A percentile compares a stretch with the other conserved stretches of the same genome.
phyloP scores from a whole-genome alignment of 2,888 invertebrate genomes.

The Phasia obesa region DNA sequence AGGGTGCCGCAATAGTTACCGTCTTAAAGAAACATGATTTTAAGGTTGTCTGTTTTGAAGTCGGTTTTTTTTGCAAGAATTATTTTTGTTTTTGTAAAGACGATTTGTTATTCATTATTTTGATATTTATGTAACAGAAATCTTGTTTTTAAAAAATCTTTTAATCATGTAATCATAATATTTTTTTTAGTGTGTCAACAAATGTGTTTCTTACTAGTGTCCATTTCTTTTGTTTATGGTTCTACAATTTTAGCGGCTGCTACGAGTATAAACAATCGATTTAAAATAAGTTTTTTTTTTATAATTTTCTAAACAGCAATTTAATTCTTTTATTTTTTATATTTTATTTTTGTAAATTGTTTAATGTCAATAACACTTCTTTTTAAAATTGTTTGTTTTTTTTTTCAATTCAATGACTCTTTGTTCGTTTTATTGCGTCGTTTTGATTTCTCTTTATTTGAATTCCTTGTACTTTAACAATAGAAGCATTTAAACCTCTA shows the following conservation, averaged over 20 bases:
- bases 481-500: constrained; percentile 33
- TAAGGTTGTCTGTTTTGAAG: no score
- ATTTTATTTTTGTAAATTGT: constrained; percentile 55
- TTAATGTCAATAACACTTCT: constrained; percentile 59
- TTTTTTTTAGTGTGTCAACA: no score
- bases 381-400: constrained; percentile 26
- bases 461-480: constrained; percentile 20
- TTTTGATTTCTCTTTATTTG: constrained; percentile 31
- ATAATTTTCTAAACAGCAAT: not conserved
- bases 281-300: not conserved
- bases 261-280: not conserved
- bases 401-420: constrained; percentile 37
- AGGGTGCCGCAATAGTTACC: no score
- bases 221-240: not conserved
- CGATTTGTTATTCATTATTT: no score
- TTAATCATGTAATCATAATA: no score
- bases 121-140: no score
- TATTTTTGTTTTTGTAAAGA: no score
- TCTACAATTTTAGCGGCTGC: not conserved
- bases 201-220: not conserved
- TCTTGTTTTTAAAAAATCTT: no score
- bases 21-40: no score
- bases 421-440: constrained; percentile 1
- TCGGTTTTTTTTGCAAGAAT: no score
- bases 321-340: constrained; percentile 1